phyloP scores from a whole-genome alignment of 2,888 invertebrate genomes.

The Keiferia lycopersicella region DNA sequence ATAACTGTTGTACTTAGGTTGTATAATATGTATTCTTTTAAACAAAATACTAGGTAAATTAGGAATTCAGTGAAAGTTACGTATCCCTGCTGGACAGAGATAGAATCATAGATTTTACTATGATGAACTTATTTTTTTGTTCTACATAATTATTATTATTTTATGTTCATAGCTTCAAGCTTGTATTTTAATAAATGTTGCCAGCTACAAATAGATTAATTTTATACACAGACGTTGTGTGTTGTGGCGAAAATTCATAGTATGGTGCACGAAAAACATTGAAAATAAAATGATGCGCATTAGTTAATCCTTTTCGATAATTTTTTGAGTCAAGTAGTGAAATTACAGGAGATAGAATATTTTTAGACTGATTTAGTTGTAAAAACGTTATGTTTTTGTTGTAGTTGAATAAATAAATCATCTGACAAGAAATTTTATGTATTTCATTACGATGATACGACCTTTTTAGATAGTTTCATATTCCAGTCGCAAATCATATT shows the following conservation, averaged over 20 bases:
- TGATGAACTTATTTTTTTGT: too few species aligned
- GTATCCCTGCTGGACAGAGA: too few species aligned
- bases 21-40: too few species aligned
- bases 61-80: too few species aligned
- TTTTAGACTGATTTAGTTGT: constrained; percentile 81
- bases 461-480: neutral
- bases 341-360: constrained; percentile 71
- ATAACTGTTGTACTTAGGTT: too few species aligned
- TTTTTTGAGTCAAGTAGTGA: constrained; percentile 70
- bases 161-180: too few species aligned
- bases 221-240: neutral
- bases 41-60: too few species aligned
- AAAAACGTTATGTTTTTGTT: constrained; percentile 78
- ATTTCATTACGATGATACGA: neutral
- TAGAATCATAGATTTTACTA: too few species aligned
- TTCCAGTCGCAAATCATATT: too few species aligned
- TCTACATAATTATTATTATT: too few species aligned
- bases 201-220: too few species aligned
- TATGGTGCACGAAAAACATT: constrained; percentile 17
- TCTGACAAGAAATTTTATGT: constrained; percentile 52
- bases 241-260: neutral
- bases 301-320: constrained; percentile 67
- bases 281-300: constrained; percentile 43
- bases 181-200: too few species aligned
- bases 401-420: constrained; percentile 79